These are phyloP conservation scores for Mesorhabditis sp. DNA, from an alignment of 2,888 invertebrate species.

Conservation along the genomic window DNA sequence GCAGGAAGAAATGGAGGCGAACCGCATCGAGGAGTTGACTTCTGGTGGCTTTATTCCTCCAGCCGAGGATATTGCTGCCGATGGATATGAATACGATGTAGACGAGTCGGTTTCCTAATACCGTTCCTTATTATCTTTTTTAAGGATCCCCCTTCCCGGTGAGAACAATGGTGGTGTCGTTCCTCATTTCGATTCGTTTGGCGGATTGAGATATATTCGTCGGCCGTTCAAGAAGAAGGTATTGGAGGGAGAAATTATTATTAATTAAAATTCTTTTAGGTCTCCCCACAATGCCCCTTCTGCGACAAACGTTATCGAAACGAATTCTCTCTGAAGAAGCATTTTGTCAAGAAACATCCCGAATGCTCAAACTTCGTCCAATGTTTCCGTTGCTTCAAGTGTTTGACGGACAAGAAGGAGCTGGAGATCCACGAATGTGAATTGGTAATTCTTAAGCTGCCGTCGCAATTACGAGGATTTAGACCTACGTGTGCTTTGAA, in stretches of 20 bases:
- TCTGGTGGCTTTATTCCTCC: conserved; percentile 58
- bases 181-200: conserved; percentile 49
- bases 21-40: conserved; percentile 52
- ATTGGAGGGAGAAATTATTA: background rate
- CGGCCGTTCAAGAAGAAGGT: conserved; percentile 54
- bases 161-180: conserved; percentile 44
- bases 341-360: conserved; percentile 53
- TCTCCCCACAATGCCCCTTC: conserved; percentile 58
- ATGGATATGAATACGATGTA: conserved; percentile 17
- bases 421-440: conserved; percentile 50
- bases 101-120: conserved; percentile 16
- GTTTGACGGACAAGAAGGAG: conserved; percentile 36
- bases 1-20: conserved; percentile 48
- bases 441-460: conserved; percentile 30
- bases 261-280: conserved; percentile 15
- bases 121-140: no score
- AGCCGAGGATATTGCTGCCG: conserved; percentile 44
- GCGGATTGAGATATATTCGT: conserved; percentile 40
- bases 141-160: conserved; percentile 54
- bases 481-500: conserved; percentile 55
- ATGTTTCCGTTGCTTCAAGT: conserved; percentile 57
- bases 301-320: conserved; percentile 58
- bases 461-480: conserved; percentile 14
- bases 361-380: conserved; percentile 54
- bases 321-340: conserved; percentile 55